Evolutionary conservation across 2,113 vertebrate genomes (phyloP).

Genomic region (Guaruba guarouba): DNA sequence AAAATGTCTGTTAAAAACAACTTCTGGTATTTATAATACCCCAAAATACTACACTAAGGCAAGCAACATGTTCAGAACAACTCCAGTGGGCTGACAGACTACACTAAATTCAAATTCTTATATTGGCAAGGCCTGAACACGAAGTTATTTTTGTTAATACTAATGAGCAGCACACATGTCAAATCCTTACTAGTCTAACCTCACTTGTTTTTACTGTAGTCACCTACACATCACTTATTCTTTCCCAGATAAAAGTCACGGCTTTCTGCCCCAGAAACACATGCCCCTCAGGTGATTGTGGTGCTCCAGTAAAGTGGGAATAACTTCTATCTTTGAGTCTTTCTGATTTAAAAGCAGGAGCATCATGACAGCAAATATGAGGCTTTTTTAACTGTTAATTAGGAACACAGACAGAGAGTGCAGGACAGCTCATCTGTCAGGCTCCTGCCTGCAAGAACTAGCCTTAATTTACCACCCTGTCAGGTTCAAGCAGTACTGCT

Average conservation of each 20-base stretch:
- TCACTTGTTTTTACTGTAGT: neutral
- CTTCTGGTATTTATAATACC: neutral
- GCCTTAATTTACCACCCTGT: neutral
- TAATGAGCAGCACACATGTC: neutral
- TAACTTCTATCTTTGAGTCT: neutral
- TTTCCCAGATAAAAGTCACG: neutral
- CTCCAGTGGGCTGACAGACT: neutral
- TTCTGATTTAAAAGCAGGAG: neutral
- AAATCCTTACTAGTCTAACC: neutral
- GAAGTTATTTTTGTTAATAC: neutral
- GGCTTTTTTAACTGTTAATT: neutral
- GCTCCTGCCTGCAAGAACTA: neutral
- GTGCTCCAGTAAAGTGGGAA: neutral
- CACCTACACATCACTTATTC: neutral
- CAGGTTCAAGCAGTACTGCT: neutral
- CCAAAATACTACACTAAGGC: neutral
- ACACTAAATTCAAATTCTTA: neutral
- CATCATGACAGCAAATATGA: rapidly evolving
- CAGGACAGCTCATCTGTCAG: neutral
- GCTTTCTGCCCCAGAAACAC: neutral
- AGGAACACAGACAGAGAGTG: neutral
- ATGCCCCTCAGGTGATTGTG: neutral
- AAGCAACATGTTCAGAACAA: neutral
- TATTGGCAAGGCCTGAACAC: rapidly evolving
- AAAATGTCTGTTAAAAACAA: neutral